These are phyloP conservation scores for Sphaerodactylus townsendi DNA, from an alignment of 2,113 vertebrate genomes.

Conservation along the genomic window DNA sequence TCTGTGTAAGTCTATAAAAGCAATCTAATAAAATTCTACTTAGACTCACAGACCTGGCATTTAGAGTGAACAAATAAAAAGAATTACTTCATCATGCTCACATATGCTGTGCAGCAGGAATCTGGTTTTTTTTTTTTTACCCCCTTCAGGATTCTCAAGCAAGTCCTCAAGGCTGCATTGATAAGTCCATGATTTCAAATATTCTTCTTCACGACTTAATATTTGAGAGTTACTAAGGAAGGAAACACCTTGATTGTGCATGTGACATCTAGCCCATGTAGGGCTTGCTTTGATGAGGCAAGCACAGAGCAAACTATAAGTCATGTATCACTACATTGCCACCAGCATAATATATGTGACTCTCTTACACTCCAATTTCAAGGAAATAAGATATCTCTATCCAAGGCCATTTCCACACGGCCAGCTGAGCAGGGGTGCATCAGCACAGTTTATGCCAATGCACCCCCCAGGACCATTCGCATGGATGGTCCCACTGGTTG, in stretches of 20 bases:
- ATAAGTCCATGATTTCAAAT: not conserved
- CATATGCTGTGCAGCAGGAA: constrained; percentile 1
- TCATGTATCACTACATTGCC: not conserved
- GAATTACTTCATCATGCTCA: not conserved
- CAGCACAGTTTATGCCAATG: too few species aligned
- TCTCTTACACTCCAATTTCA: too few species aligned
- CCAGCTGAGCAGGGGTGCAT: too few species aligned
- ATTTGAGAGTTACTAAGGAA: not conserved
- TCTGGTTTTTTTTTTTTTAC: not conserved
- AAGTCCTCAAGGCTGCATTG: not conserved
- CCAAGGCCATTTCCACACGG: too few species aligned
- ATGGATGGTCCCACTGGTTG: too few species aligned
- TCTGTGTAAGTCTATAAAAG: constrained; percentile 23
- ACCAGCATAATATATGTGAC: not conserved
- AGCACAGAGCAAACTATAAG: not conserved
- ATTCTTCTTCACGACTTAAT: not conserved
- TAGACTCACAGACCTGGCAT: not conserved
- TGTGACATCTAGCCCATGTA: not conserved
- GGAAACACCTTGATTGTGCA: not conserved
- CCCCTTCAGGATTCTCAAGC: not conserved
- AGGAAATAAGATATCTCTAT: too few species aligned
- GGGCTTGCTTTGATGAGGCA: not conserved
- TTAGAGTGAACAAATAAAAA: constrained; percentile 10
- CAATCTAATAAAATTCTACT: constrained; percentile 22
- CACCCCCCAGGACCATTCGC: too few species aligned